phyloP scores from a whole-genome alignment of 2,888 invertebrate species.

The Neoitamus cyanurus region DNA sequence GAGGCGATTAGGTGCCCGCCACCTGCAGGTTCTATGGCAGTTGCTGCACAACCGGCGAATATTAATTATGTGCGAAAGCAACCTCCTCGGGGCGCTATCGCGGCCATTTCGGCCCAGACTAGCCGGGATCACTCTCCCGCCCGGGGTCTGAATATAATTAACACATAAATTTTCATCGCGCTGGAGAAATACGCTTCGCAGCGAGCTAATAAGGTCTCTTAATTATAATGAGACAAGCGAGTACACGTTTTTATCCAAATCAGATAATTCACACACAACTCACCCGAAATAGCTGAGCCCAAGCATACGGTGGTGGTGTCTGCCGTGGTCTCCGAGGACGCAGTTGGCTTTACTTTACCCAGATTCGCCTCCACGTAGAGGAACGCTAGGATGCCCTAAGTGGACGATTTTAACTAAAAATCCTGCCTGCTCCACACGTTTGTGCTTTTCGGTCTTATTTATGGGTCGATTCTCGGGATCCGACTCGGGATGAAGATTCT shows the following conservation, averaged over 20 bases:
- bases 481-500: neutral
- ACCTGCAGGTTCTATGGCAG: neutral
- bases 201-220: slow-evolving; percentile 51
- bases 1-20: neutral
- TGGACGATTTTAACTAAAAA: slow-evolving; percentile 4
- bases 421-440: neutral
- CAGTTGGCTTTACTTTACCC: neutral
- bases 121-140: neutral
- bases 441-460: slow-evolving; percentile 20
- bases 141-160: slow-evolving; percentile 35
- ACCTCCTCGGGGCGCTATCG: neutral
- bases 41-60: neutral
- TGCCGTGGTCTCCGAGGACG: neutral
- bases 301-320: neutral
- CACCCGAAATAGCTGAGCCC: slow-evolving; percentile 17
- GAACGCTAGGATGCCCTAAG: neutral
- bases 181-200: slow-evolving; percentile 12
- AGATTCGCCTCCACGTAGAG: neutral
- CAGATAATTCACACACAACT: slow-evolving; percentile 51
- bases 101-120: neutral
- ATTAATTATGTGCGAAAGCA: slow-evolving; percentile 18
- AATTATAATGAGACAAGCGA: slow-evolving; percentile 53
- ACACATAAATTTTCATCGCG: slow-evolving; percentile 47
- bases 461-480: neutral
- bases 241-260: slow-evolving; percentile 50